Conservation (phyloP, 64 coral and sea anemone species). For the Pocillopora damicornis region DNA sequence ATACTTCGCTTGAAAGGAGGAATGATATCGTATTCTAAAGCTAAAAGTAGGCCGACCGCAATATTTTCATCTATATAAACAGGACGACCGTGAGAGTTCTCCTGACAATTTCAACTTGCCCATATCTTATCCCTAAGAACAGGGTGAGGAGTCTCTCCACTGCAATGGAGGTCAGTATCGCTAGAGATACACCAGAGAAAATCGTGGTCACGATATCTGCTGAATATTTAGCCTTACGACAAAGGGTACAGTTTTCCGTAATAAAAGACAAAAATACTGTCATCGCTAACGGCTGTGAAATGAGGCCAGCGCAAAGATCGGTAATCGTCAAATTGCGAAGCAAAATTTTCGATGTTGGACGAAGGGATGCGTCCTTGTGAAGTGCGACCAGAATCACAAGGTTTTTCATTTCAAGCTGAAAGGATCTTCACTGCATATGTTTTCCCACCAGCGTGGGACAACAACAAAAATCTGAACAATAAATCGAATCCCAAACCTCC, state of each 20-base stretch:
- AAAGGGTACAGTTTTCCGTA: neutral
- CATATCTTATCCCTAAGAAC: neutral
- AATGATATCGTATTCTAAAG: neutral
- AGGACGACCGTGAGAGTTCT: neutral
- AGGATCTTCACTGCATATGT: too few relatives aligned
- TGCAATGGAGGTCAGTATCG: neutral
- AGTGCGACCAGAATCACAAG: neutral
- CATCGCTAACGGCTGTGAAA: neutral
- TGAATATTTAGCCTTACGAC: neutral
- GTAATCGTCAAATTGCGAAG: neutral
- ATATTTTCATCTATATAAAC: neutral
- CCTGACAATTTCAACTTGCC: neutral
- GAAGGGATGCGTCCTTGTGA: neutral
- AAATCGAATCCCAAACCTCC: too few relatives aligned
- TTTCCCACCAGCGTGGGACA: too few relatives aligned
- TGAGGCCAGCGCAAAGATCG: neutral
- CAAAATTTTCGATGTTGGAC: neutral
- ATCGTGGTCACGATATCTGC: neutral
- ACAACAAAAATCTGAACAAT: too few relatives aligned
- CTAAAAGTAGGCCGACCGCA: neutral
- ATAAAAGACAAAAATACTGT: neutral
- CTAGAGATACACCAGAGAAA: neutral
- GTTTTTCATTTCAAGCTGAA: neutral
- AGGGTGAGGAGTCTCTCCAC: constrained; percentile 8
- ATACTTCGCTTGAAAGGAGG: neutral